Evolutionary conservation across 2,797 vertebrate genomes (phyloP), one percentile per base, ranked within the genome.

Genomic region (Cephalopachus bancanus): DNA sequence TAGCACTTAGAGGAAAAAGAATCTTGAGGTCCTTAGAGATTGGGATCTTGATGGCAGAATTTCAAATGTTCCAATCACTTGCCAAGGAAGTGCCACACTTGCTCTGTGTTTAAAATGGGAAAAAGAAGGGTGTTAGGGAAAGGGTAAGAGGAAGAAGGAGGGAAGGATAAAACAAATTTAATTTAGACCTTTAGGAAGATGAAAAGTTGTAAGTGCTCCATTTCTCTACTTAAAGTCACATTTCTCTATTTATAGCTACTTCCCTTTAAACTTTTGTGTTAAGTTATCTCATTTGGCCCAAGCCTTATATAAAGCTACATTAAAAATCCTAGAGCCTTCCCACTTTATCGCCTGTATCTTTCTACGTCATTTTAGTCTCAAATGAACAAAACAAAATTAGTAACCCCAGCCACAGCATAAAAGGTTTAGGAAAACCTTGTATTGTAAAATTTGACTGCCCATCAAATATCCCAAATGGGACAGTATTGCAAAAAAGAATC

Each of bases 71-170:
- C 59, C 51, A 19, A 71, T 98, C 98, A 98, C 89, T 98, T 97
- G 87, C 81, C 96, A 87, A 98, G 98, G 98, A 99, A 99, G 97
- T 99, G 96, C 99, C 99, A 99, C 74, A 94, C 86, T 97, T 99
- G 98, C 92, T 98, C 98, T 99, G 96, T 5, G 9, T 91, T 64
- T 85, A 97, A 94, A 90, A 91, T 81, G 19, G 65, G 22, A 86
- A 33, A 83, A 83, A 67, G 22, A 88, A 91, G 67, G 89, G 69
- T 76, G 2, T 86, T 20, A 94, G 91, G 95, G 95, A 53, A 76
- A 19, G 44, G 33, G 28, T 20, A 55, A 44, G 17, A 57, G 90
- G 24, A 51, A 80, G 33, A 60, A 26, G 33, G 59, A 62, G 79
- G 79, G 14, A 71, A 60, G 15, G 81, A 57, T 5, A 55, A 69